A percentile compares a stretch with the other conserved stretches of the same genome.
These are phyloP conservation scores for Ernsta delagoae DNA, from an alignment of 2,888 invertebrate species.

Conservation along the genomic window DNA sequence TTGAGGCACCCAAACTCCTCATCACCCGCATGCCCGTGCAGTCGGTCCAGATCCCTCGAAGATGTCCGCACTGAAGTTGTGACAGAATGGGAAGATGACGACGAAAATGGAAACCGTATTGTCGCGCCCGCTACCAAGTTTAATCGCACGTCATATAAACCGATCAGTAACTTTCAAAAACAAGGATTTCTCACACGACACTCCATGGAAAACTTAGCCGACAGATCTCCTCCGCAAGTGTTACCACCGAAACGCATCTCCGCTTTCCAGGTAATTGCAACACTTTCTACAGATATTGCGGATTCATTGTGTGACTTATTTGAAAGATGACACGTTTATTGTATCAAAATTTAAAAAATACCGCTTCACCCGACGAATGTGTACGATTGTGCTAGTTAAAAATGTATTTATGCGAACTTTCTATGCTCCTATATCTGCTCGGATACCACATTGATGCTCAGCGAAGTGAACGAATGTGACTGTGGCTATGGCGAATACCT, in stretches of 20 bases:
- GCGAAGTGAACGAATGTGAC: constrained; percentile 60
- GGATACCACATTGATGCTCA: constrained; percentile 59
- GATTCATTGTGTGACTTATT: constrained; percentile 57
- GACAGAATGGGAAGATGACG: constrained; percentile 87
- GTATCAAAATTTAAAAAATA: constrained; percentile 36
- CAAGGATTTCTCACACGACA: constrained; percentile 84
- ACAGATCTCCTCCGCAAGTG: constrained; percentile 80
- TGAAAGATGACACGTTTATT: constrained; percentile 47
- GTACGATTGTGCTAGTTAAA: constrained; percentile 44
- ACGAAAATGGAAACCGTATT: constrained; percentile 86
- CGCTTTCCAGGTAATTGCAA: constrained; percentile 81
- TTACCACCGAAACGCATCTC: constrained; percentile 81
- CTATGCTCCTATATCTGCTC: constrained; percentile 61
- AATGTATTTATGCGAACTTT: constrained; percentile 64
- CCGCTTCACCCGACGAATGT: constrained; percentile 44
- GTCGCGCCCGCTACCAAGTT: constrained; percentile 80
- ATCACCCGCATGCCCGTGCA: constrained; percentile 84
- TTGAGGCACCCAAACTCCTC: constrained; percentile 66
- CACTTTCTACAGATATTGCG: constrained; percentile 66
- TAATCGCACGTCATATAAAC: constrained; percentile 71
- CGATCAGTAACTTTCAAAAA: constrained; percentile 68
- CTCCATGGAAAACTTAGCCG: constrained; percentile 89
- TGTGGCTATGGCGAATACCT: constrained; percentile 59
- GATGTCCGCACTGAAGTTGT: constrained; percentile 88
- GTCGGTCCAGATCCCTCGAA: constrained; percentile 89